phyloP scores from a whole-genome alignment of 2,797 vertebrate species.

The Neosalanx taihuensis region DNA sequence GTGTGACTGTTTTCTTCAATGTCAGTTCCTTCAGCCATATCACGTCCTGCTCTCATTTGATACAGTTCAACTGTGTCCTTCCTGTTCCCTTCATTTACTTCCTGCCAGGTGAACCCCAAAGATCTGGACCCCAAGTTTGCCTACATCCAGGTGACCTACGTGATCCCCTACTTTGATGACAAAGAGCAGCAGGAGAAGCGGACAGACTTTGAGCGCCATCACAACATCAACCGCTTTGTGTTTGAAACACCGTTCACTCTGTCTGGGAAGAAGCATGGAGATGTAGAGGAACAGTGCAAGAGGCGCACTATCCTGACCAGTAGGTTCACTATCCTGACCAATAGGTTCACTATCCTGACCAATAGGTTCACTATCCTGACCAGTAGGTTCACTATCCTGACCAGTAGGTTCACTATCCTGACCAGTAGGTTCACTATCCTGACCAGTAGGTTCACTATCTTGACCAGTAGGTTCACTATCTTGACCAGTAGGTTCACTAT shows the following conservation, averaged over 20 bases:
- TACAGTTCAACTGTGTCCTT: background rate
- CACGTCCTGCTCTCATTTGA: background rate
- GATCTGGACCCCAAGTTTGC: constrained; percentile 93
- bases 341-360: background rate
- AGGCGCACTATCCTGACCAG: constrained; percentile 90
- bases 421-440: constrained; percentile 26
- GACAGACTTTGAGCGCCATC: constrained; percentile 95
- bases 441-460: background rate
- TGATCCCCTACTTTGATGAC: constrained; percentile 93
- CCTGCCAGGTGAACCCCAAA: constrained; percentile 90
- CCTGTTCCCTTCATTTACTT: background rate
- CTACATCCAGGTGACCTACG: constrained; percentile 97
- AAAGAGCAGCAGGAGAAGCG: constrained; percentile 90
- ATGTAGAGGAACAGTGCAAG: constrained; percentile 98
- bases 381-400: constrained; percentile 6
- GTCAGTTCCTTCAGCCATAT: background rate
- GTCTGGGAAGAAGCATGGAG: constrained; percentile 94
- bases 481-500: background rate
- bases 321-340: constrained; percentile 46
- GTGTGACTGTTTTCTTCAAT: too few relatives aligned
- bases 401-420: background rate
- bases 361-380: constrained; percentile 22
- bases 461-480: background rate
- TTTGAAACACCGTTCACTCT: constrained; percentile 97
- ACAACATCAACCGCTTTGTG: constrained; percentile 95